Evolutionary conservation across 2,113 vertebrate species (phyloP).

Genomic region (Ramphastos sulfuratus): DNA sequence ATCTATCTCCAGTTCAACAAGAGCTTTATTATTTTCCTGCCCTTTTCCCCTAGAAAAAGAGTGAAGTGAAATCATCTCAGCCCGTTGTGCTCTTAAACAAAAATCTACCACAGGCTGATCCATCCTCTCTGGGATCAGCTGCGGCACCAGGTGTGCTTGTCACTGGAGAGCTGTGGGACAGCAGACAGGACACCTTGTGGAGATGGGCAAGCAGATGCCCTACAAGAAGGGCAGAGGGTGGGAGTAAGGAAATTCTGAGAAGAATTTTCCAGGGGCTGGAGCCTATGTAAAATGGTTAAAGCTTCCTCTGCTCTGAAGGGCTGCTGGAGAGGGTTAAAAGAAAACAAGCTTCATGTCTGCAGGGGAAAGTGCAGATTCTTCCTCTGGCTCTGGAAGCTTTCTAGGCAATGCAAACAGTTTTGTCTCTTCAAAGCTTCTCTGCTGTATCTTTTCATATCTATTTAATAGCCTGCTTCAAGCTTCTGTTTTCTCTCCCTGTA

Average conservation of each 20-base stretch:
- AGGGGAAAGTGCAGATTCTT: background rate
- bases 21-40: too few species aligned
- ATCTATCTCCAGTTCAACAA: too few species aligned
- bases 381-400: background rate
- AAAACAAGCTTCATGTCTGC: rapidly evolving
- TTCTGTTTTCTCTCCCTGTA: background rate
- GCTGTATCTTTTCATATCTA: background rate
- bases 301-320: background rate
- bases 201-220: background rate
- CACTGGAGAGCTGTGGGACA: background rate
- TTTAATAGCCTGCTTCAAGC: background rate
- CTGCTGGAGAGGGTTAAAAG: rapidly evolving
- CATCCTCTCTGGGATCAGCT: background rate
- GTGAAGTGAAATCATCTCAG: too few species aligned
- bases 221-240: background rate
- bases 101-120: too few species aligned
- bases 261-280: background rate
- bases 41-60: too few species aligned
- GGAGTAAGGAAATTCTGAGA: background rate
- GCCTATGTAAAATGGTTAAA: rapidly evolving
- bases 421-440: background rate
- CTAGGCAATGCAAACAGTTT: background rate
- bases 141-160: background rate
- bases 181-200: rapidly evolving
- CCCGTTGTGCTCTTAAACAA: too few species aligned